These are phyloP conservation scores for Leuctra nigra DNA, from an alignment of 2,888 invertebrate species.

Conservation along the genomic window DNA sequence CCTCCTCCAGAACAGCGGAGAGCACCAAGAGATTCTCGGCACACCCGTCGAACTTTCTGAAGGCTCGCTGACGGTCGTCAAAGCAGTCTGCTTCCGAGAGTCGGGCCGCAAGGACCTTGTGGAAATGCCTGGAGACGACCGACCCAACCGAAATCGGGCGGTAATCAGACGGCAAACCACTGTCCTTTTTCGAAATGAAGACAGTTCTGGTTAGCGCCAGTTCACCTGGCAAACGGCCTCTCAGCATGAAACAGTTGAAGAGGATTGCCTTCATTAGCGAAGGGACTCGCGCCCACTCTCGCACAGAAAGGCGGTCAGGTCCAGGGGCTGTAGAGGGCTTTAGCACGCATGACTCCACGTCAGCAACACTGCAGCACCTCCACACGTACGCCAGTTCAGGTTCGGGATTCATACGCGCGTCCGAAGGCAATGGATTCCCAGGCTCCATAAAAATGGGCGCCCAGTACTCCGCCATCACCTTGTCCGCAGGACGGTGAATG, in stretches of 20 bases:
- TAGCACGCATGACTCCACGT: neutral
- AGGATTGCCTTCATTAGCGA: neutral
- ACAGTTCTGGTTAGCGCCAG: neutral
- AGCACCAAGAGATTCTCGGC: constrained; percentile 31
- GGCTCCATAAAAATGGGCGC: neutral
- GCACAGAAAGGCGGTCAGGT: constrained; percentile 6
- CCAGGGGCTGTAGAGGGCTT: neutral
- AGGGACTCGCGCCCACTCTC: constrained; percentile 3
- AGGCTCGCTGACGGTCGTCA: constrained; percentile 30
- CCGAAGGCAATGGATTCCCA: neutral
- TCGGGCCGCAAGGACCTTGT: constrained; percentile 26
- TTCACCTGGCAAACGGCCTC: neutral
- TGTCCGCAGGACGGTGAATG: neutral
- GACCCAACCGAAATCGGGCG: constrained; percentile 25
- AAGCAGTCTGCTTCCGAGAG: constrained; percentile 20
- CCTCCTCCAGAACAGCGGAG: neutral
- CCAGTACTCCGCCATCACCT: constrained; percentile 14
- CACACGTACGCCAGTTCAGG: neutral
- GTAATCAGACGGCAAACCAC: constrained; percentile 7
- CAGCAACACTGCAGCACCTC: neutral
- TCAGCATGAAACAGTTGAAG: constrained; percentile 4
- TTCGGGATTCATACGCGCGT: neutral
- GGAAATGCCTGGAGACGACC: constrained; percentile 25
- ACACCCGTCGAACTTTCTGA: constrained; percentile 28
- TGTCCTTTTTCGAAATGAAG: constrained; percentile 4